A percentile compares a stretch with the other conserved stretches of the same genome.
These are phyloP conservation scores for Engystomops pustulosus DNA, from an alignment of 2,113 vertebrate species.

Conservation along the genomic window DNA sequence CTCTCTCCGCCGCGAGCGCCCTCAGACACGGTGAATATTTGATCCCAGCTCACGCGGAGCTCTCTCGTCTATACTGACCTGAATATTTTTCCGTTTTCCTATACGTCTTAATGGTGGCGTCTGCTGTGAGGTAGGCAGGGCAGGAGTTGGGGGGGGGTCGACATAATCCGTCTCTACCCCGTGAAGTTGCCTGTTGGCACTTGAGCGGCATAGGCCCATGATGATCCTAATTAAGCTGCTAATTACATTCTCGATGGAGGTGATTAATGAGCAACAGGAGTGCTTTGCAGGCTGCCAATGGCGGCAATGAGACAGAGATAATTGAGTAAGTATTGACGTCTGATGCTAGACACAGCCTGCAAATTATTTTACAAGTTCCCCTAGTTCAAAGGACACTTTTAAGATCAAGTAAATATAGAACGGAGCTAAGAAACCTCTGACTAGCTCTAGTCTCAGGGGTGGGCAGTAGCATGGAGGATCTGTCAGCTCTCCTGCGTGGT, in stretches of 20 bases:
- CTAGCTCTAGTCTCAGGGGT: neutral
- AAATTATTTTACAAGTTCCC: conserved; percentile 24
- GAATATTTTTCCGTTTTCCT: conserved; percentile 24
- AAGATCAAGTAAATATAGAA: neutral
- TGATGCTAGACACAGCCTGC: conserved; percentile 54
- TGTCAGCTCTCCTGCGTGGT: too few relatives aligned
- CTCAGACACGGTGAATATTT: conserved; percentile 1
- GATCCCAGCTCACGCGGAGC: neutral
- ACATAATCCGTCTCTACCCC: conserved; percentile 61
- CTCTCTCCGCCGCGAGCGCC: neutral
- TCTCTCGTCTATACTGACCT: conserved; percentile 38
- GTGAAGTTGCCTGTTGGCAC: conserved; percentile 63
- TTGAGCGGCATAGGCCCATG: conserved; percentile 66
- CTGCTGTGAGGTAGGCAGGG: conserved; percentile 61
- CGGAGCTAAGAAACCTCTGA: neutral
- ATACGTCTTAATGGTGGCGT: conserved; percentile 17
- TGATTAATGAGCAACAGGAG: conserved; percentile 76
- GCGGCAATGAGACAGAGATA: conserved; percentile 63
- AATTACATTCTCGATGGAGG: conserved; percentile 79
- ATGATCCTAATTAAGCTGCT: conserved; percentile 83
- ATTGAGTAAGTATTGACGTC: conserved; percentile 63
- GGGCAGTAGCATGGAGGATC: too few relatives aligned
- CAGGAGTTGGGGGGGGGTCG: conserved; percentile 55
- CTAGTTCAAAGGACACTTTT: neutral
- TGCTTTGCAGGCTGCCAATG: conserved; percentile 64